Percentiles rank a stretch among this genome's conserved stretches.
Conservation (phyloP, 2,797 vertebrate species). For the Pseudochaenichthys georgianus region DNA sequence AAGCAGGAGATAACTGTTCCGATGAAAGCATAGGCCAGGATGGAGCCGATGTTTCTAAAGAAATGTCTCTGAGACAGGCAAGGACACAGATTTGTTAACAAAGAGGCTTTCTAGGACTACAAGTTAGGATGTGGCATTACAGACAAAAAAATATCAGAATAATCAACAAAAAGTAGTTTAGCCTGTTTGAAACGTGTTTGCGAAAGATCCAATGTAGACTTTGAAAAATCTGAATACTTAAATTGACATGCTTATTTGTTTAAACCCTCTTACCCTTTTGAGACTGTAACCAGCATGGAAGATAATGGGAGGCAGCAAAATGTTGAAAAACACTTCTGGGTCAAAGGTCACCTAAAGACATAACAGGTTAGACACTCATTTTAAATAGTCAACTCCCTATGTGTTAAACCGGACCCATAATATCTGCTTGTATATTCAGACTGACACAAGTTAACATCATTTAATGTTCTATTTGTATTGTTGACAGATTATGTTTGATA, state of each 20-base stretch:
- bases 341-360: constrained; percentile 94
- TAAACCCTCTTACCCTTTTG: constrained; percentile 89
- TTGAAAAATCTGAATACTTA: neutral
- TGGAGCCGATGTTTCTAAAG: constrained; percentile 97
- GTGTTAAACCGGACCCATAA: neutral
- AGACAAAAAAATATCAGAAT: neutral
- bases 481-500: neutral
- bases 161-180: neutral
- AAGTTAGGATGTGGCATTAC: neutral
- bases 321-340: constrained; percentile 99
- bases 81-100: constrained; percentile 1
- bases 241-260: neutral
- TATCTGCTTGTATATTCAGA: neutral
- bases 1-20: constrained; percentile 96
- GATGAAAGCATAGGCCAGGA: constrained; percentile 94
- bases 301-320: constrained; percentile 98
- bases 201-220: neutral
- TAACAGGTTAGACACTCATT: neutral
- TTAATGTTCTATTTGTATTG: neutral
- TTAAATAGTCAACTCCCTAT: neutral
- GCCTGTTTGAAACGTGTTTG: neutral
- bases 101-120: neutral
- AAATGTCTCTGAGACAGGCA: constrained; percentile 91
- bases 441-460: neutral
- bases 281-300: constrained; percentile 99